A percentile compares a stretch with the other conserved stretches of the same genome.
Conservation (phyloP, 2,113 vertebrate species). For the Rostratula benghalensis region DNA sequence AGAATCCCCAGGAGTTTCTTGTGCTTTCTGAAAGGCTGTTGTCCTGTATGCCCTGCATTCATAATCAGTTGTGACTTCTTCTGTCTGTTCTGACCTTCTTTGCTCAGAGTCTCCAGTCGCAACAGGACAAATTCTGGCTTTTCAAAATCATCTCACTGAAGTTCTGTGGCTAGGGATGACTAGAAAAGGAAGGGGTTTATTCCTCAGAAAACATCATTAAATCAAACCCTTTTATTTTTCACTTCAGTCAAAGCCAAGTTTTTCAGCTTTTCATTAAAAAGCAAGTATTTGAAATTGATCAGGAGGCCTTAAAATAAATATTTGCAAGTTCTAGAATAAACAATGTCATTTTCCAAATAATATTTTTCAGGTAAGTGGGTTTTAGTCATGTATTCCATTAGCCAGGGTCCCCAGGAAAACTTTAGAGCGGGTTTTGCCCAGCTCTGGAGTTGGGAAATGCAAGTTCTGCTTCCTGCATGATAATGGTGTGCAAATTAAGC, state of each 20-base stretch:
- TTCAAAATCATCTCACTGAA: neutral
- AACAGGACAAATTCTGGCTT: neutral
- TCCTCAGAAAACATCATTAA: neutral
- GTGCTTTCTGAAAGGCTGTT: slow-evolving; percentile 16
- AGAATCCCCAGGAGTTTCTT: slow-evolving; percentile 6
- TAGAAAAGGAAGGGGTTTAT: neutral
- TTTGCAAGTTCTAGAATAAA: neutral
- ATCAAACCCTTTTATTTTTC: neutral
- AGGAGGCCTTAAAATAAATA: neutral
- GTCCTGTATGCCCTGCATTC: neutral
- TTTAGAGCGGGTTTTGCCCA: neutral
- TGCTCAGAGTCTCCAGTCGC: neutral
- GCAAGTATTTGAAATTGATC: neutral
- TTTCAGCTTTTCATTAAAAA: neutral
- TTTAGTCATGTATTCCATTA: neutral
- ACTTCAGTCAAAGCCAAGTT: neutral
- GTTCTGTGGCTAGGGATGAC: neutral
- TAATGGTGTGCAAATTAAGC: neutral
- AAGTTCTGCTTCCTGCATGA: neutral
- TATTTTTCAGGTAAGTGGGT: neutral
- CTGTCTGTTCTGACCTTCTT: neutral
- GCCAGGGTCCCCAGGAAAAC: neutral
- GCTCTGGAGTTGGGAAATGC: neutral
- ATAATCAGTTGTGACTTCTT: neutral
- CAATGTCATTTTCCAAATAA: neutral